Evolutionary conservation across 2,797 vertebrate species (phyloP), one percentile per base, ranked within the genome.

Genomic region (Gymnopithys bicolor): DNA sequence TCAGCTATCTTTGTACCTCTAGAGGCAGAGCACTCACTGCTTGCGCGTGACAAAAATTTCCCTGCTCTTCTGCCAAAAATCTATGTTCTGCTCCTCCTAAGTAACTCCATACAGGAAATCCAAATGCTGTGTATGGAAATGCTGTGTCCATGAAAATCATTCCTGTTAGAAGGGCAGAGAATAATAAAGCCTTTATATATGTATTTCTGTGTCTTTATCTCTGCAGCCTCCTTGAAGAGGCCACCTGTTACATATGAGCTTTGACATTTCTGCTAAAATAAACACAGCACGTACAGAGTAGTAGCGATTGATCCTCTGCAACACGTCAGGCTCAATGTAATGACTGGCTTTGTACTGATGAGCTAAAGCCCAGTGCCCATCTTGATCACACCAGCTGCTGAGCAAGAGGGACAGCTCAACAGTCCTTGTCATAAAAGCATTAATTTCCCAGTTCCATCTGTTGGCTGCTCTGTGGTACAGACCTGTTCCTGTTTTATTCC

Each of bases 11-110:
- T 66, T 78, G 32, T 52, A 56, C 7, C 33, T 86, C 83, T 68
- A 39, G 15, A 82, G 35, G 55, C 45, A 90, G 37, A 70, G 51
- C 25, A 51, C 24, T 69, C 25, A 24, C 51, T 64, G 64, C 33
- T 80, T 56, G 51, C 0, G 0, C 3, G 5, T 0, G 0, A 75
- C 49, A 76, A 63, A 93, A 59, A 32, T 28, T 16, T 46, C 25
- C 16, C 41, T 10, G 4, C 22, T 68, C 35, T 45, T 43, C 76
- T 88, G 73, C 62, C 79, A 73, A 51, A 84, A 89, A 27, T 19
- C 17, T 32, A 11, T 13, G n/a, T 56, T 66, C 53, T 77, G 48
- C 33, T 87, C 75, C 56, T 66, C 32, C 49, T 64, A 63, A 85
- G 15, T 66, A 70, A 78, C 19, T 59, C 24, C 45, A 46, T 11